phyloP scores from a whole-genome alignment of 2,888 invertebrate species.

The Diarsia rubi region DNA sequence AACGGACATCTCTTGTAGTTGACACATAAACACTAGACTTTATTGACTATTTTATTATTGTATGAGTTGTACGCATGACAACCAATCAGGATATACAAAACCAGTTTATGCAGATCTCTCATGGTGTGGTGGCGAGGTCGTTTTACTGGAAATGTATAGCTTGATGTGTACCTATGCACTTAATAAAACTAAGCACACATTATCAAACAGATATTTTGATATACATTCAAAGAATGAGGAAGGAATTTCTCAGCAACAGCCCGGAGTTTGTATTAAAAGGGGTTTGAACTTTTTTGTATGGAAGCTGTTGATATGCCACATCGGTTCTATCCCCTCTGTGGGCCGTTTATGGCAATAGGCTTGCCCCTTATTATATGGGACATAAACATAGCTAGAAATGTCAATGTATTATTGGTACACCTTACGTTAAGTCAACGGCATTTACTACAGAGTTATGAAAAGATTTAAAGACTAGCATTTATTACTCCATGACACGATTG shows the following conservation, averaged over 20 bases:
- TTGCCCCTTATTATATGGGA: not conserved
- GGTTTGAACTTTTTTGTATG: too few species aligned
- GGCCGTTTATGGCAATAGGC: not conserved
- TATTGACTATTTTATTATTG: conserved; percentile 29
- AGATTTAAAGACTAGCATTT: conserved; percentile 5
- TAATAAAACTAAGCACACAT: conserved; percentile 28
- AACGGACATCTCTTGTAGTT: conserved; percentile 21
- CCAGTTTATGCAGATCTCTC: too few species aligned
- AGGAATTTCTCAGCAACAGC: not conserved
- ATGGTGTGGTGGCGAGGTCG: too few species aligned
- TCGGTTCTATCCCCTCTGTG: too few species aligned
- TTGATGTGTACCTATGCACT: not conserved
- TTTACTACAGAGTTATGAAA: not conserved
- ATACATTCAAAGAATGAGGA: not conserved
- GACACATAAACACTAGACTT: conserved; percentile 15
- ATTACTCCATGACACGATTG: not conserved
- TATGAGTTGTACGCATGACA: not conserved
- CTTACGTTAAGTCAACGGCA: not conserved
- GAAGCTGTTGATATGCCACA: too few species aligned
- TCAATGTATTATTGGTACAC: not conserved
- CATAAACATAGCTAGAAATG: not conserved
- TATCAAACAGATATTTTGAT: not conserved
- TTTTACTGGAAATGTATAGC: too few species aligned
- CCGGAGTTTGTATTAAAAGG: not conserved
- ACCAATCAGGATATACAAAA: too few species aligned